phyloP scores from a whole-genome alignment of 2,888 invertebrate species.

The Spodoptera exigua region DNA sequence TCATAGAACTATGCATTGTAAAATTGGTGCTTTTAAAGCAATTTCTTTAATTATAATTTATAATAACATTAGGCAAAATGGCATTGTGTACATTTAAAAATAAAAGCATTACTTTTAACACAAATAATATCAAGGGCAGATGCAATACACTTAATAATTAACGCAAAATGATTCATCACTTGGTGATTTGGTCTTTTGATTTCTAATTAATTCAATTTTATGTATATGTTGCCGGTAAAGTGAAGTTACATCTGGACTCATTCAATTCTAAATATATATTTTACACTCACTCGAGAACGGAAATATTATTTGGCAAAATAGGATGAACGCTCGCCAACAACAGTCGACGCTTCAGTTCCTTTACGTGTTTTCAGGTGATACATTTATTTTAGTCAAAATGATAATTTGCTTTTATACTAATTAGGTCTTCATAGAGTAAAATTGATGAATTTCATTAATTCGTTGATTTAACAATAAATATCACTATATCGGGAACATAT shows the following conservation, averaged over 20 bases:
- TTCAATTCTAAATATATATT: background rate
- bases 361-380: too few species aligned
- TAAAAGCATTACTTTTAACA: slow-evolving; percentile 87
- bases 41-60: slow-evolving; percentile 88
- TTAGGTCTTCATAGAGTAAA: too few species aligned
- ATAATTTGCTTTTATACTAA: too few species aligned
- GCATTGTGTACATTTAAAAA: slow-evolving; percentile 89
- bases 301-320: slow-evolving; percentile 26
- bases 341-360: background rate
- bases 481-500: slow-evolving; percentile 37
- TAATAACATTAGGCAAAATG: slow-evolving; percentile 90
- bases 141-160: slow-evolving; percentile 79
- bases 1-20: slow-evolving; percentile 89
- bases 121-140: slow-evolving; percentile 88
- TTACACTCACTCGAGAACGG: slow-evolving; percentile 15
- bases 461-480: background rate
- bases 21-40: slow-evolving; percentile 89
- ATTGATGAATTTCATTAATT: too few species aligned
- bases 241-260: background rate
- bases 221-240: slow-evolving; percentile 42
- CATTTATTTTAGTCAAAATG: too few species aligned
- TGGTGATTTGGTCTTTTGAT: slow-evolving; percentile 86
- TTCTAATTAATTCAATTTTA: slow-evolving; percentile 58
- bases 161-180: slow-evolving; percentile 83
- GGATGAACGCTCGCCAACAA: background rate